Conservation (phyloP, 2,888 invertebrate genomes). For the Diarsia mendica region DNA sequence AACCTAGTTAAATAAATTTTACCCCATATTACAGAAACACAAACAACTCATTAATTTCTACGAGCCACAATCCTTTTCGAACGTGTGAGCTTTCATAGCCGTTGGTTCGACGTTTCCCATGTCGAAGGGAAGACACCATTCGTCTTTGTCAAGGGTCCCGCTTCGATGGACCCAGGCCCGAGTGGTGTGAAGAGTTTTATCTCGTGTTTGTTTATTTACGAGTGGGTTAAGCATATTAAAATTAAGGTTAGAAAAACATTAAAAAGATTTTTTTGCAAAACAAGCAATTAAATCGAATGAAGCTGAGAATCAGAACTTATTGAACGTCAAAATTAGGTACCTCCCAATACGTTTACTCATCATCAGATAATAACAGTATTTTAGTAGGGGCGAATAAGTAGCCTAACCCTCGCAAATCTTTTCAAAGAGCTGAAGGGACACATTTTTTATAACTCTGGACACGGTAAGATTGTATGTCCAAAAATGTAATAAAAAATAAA, state of each 20-base stretch:
- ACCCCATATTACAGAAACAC: not conserved
- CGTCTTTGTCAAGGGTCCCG: slow-evolving; percentile 46
- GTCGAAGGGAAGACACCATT: slow-evolving; percentile 38
- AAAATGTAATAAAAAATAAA: not conserved
- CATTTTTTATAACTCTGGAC: not conserved
- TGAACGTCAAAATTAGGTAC: not conserved
- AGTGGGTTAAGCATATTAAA: not conserved
- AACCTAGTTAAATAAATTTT: no score
- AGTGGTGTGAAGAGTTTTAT: not conserved
- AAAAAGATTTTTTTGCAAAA: not conserved
- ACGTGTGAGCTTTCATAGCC: slow-evolving; percentile 20
- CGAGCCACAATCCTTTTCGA: slow-evolving; percentile 23
- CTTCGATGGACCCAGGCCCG: slow-evolving; percentile 12
- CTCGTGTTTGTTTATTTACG: not conserved
- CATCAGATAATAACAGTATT: not conserved
- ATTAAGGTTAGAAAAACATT: not conserved
- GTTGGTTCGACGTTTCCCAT: slow-evolving; percentile 31
- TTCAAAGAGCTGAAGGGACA: not conserved
- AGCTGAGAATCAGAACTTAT: not conserved
- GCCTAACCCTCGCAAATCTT: not conserved
- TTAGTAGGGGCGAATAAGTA: not conserved
- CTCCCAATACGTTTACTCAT: not conserved
- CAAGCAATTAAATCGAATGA: not conserved
- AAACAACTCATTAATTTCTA: slow-evolving; percentile 6
- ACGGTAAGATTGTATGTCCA: not conserved